Base-by-base conservation (phyloP, 2,888 invertebrate species). In the Rotaria macrura region DNA sequence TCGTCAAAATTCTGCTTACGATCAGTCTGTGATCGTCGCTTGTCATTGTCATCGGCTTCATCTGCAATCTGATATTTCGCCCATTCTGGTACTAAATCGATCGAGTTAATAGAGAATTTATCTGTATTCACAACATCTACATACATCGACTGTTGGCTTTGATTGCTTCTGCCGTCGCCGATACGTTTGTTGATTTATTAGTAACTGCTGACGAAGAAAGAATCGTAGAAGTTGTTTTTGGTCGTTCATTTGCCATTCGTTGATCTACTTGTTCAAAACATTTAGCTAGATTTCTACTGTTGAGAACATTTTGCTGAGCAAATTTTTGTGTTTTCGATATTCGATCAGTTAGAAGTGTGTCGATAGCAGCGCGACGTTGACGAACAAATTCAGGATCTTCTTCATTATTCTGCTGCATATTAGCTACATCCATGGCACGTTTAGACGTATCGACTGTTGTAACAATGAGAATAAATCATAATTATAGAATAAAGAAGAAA, bases 381-480 rank as follows among this genome's bases (percentile, higher is more conserved):
- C 43, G 40, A 79, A 79, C 43, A 79, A 79, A 79, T 79, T 79
- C 79, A 2, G 79, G 79, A 79, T 79, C 79, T 43, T 79, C 79
- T n/a, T 43, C 79, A 79, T 23, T 79, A 12, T 23, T 2, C 43
- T 79, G 79, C n/a, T 79, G 79, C 25, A 25, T 2, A 43, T 79
- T 79, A 20, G 79, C 79, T 12, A 79, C 43, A 79, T 79, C 79
- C 79, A 79, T 79, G 3, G 79, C 43, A 43, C 43, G 40, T 79
- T 79, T 43, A 43, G 79, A n/a, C 17, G 43, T 79, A n/a, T 79
- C 79, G 25, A 79, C 79, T 79, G 38, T n/a, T n/a, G n/a, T n/a
- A n/a, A n/a, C n/a, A n/a, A n/a, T n/a, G n/a, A n/a, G n/a, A n/a
- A n/a, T n/a, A n/a, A n/a, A n/a, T n/a, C n/a, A n/a, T n/a, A n/a